These are phyloP conservation scores for Coregonus clupeaformis DNA, from an alignment of 2,113 vertebrate genomes.

Conservation along the genomic window DNA sequence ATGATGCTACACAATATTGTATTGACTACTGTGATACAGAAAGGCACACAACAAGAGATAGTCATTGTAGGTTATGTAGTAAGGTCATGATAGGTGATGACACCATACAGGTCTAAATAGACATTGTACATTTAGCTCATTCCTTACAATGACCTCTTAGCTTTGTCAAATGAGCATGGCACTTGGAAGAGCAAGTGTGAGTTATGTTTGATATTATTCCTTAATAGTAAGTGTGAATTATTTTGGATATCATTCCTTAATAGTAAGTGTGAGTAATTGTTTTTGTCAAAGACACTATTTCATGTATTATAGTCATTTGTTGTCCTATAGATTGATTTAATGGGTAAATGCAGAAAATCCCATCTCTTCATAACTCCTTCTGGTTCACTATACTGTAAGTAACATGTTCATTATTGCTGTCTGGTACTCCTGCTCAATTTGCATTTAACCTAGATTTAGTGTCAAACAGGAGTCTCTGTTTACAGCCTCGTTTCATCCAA, in stretches of 20 bases:
- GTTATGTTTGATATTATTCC: neutral
- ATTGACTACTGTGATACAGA: neutral
- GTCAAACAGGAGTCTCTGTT: conserved; percentile 42
- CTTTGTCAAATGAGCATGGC: neutral
- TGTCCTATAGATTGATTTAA: neutral
- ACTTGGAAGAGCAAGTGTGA: neutral
- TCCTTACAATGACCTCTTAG: neutral
- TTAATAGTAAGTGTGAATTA: neutral
- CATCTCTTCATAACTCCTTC: conserved; percentile 17
- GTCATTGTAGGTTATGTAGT: neutral
- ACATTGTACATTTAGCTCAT: neutral
- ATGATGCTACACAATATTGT: neutral
- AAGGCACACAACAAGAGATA: neutral
- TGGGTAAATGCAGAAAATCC: neutral
- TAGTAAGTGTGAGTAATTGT: neutral
- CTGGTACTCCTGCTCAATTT: conserved; percentile 40
- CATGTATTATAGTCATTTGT: conserved; percentile 36
- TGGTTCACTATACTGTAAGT: conserved; percentile 27
- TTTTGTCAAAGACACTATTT: conserved; percentile 15
- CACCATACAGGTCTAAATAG: neutral
- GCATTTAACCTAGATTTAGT: conserved; percentile 55
- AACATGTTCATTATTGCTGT: conserved; percentile 44
- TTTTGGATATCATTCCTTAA: neutral
- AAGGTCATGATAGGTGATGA: neutral
- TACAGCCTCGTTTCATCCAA: conserved; percentile 5